Conservation (phyloP, 2,113 vertebrate species). For the Apodemus sylvaticus region DNA sequence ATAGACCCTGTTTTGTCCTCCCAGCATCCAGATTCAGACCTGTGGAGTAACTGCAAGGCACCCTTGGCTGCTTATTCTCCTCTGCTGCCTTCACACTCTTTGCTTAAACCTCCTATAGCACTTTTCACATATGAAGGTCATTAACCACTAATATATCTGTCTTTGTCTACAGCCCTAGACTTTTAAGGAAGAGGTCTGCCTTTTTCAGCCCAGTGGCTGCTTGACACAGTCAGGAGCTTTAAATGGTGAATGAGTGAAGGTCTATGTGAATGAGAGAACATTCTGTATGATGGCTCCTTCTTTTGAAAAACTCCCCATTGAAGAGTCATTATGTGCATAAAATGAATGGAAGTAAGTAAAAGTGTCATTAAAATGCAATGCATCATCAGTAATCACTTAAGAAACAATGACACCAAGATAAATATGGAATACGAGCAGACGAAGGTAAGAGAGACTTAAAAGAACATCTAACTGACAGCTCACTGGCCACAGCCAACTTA, state of each 20-base stretch:
- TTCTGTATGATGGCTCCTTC: neutral
- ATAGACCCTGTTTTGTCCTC: neutral
- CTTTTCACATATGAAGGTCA: constrained; percentile 33
- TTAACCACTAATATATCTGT: constrained; percentile 32
- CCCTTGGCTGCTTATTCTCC: neutral
- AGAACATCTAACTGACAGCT: constrained; percentile 17
- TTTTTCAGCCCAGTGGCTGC: constrained; percentile 15
- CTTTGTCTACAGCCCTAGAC: constrained; percentile 34
- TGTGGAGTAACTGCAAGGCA: neutral
- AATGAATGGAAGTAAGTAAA: constrained; percentile 60
- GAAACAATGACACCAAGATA: constrained; percentile 69
- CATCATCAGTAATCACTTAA: constrained; percentile 61
- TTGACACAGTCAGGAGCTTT: neutral
- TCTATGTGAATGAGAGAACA: constrained; percentile 34
- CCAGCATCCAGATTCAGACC: neutral
- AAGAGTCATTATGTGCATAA: constrained; percentile 35
- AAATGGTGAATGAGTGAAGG: constrained; percentile 46
- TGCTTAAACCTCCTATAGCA: neutral
- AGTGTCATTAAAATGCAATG: constrained; percentile 72
- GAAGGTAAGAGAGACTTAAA: constrained; percentile 52
- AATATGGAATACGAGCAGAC: constrained; percentile 62
- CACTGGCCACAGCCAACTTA: constrained; percentile 17
- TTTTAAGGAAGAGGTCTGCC: neutral
- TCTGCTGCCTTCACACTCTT: neutral
- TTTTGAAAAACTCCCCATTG: constrained; percentile 29